Percentiles rank a stretch among this genome's conserved stretches.
Evolutionary conservation across 1,140 invertebrate genomes (phyloP).

Genomic region (Drosophila grimshawi): DNA sequence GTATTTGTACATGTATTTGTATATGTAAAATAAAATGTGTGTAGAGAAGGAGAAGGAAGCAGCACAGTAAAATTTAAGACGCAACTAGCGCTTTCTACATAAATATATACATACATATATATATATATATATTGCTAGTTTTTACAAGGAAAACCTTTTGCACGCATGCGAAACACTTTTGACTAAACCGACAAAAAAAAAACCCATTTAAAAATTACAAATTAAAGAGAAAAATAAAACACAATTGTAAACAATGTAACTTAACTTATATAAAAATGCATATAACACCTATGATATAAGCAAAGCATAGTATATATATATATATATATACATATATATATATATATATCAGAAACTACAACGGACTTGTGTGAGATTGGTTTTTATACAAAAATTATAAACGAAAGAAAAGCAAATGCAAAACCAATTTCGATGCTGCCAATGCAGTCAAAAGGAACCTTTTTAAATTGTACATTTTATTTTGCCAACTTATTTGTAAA

Average conservation of each 20-base stretch:
- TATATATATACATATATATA: too few species aligned
- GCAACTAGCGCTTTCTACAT: slow-evolving; percentile 58
- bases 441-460: slow-evolving; percentile 14
- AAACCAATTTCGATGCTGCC: slow-evolving; percentile 27
- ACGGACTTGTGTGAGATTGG: slow-evolving; percentile 24
- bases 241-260: slow-evolving; percentile 67
- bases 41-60: slow-evolving; percentile 10
- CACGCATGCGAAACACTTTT: slow-evolving; percentile 54
- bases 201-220: slow-evolving; percentile 25
- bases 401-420: slow-evolving; percentile 10
- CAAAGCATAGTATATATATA: slow-evolving; percentile 31
- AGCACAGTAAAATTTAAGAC: slow-evolving; percentile 64
- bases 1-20: slow-evolving; percentile 62
- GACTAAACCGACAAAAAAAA: slow-evolving; percentile 24
- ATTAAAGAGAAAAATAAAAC: neutral
- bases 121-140: slow-evolving; percentile 51
- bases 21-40: slow-evolving; percentile 37
- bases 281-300: slow-evolving; percentile 43
- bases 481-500: slow-evolving; percentile 68
- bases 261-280: slow-evolving; percentile 49
- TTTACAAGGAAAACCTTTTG: slow-evolving; percentile 67
- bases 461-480: slow-evolving; percentile 49
- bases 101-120: slow-evolving; percentile 21
- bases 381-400: slow-evolving; percentile 29
- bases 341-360: slow-evolving; percentile 1